Evolutionary conservation across 2,888 invertebrate genomes (phyloP).

Genomic region (Himalopsyche tibetana): DNA sequence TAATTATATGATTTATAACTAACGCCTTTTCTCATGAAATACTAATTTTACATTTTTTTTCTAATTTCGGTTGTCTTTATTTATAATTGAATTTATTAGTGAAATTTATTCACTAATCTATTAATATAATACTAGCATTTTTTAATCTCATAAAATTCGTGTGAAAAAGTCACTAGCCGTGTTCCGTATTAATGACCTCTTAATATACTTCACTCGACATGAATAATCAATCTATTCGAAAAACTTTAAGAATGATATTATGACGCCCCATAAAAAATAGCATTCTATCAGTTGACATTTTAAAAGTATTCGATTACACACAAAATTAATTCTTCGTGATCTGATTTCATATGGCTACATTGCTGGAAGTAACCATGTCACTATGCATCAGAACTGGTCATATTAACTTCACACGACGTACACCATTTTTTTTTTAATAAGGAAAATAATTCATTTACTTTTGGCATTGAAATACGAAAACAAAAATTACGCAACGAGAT

Average conservation of each 20-base stretch:
- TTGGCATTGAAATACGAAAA: neutral
- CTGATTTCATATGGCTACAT: neutral
- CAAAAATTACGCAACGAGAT: neutral
- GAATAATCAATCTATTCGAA: neutral
- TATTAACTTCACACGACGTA: neutral
- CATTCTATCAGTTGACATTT: conserved; percentile 2
- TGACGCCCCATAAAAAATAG: neutral
- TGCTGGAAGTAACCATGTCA: too few relatives aligned
- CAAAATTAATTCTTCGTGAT: conserved; percentile 3
- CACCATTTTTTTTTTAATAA: neutral
- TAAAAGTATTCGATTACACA: neutral
- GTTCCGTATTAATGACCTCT: neutral
- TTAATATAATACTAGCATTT: too few relatives aligned
- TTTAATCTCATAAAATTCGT: neutral
- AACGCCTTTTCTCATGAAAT: too few relatives aligned
- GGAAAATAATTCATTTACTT: neutral
- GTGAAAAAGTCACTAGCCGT: conserved; percentile 2
- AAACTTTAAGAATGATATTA: neutral
- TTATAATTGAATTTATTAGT: too few relatives aligned
- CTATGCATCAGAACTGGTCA: neutral
- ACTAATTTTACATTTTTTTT: too few relatives aligned
- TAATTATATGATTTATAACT: too few relatives aligned
- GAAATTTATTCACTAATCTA: too few relatives aligned
- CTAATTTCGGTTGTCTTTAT: too few relatives aligned
- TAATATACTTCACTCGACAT: neutral